Evolutionary conservation across 1,140 invertebrate species (phyloP), one percentile per base, ranked within the genome.

Genomic region (Platyscapa corneri): DNA sequence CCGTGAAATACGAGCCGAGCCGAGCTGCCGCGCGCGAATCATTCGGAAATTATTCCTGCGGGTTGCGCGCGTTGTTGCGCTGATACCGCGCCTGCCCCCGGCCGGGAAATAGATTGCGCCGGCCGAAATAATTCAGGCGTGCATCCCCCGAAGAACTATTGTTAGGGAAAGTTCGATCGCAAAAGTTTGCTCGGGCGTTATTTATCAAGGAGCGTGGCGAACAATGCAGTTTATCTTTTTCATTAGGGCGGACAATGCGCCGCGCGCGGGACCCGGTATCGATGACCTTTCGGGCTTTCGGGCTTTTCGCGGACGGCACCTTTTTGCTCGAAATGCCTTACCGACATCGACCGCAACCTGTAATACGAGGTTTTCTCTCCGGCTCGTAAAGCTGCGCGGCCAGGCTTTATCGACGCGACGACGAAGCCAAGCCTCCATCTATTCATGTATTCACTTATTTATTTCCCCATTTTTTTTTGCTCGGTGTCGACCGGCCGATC

Each of bases 11-110:
- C 85, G 79, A 65, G 74, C 42, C 3, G 14, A 49, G 82, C 32
- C 6, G 14, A 67, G 70, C 49, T 1, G 27, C 56, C 10, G 76
- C 81, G 83, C 74, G 83, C 74, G 86, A 87, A 86, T 87, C 83
- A 86, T 86, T 87, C 72, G 88, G 74, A 84, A 87, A 87, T 87
- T 87, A 86, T 88, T 85, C 86, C 42, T 64, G 80, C 72, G 78
- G 46, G 79, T 76, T 79, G 37, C 64, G 37, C 64, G 56, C 16
- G 65, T 77, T 65, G 64, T 64, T 27, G 39, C 23, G 20, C 46
- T 39, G 72, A 83, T 75, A 70, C 81, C 37, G 34, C 34, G 30
- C 34, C 37, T 42, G 39, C 23, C 37, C 23, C 37, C 60, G 18
- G 8, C 32, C 39, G 7, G 75, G 84, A 56, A 86, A 77, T 82